Evolutionary conservation across 2,888 invertebrate species (phyloP), one percentile per base, ranked within the genome.

Genomic region (Drosophila paracracens): DNA sequence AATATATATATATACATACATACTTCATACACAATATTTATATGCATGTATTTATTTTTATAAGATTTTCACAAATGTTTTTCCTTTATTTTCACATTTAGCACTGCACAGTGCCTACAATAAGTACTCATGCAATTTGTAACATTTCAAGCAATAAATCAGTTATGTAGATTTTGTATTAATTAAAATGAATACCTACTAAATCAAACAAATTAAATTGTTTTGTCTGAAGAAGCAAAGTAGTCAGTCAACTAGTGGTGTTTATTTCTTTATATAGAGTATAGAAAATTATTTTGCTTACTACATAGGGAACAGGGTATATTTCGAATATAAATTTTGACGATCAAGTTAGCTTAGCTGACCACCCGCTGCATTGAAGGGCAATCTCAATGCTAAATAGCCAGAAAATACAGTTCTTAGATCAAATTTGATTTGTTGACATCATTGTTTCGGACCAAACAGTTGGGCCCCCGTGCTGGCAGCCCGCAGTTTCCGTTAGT

Each of bases 401-500:
- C 58, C 50, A 7, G 18, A 64, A 48, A 59, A 77, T 54, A 56
- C n/a, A 13, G 29, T 70, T 73, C 48, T 70, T 46, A 52, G 62
- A 51, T 62, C 65, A 77, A 66, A 64, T 56, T 70, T 75, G 66
- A 66, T 82, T 77, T 76, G 85, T 82, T 83, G 83, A 80, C 83
- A 83, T 83, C 80, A 83, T 82, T 61, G 65, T 60, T 51, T 62
- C 58, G 48, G 74, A 56, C 67, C 74, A 72, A 83, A 74, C 74
- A 29, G 43, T 56, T 33, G 4, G 57, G 66, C 59, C 25, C 61
- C 66, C 53, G 70, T 54, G 62, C 61, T 71, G 80, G 69, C 69
- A 64, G 79, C 82, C 84, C 86, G 82, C 84, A 88, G 80, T 89
- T 86, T 85, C 86, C 82, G 88, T 57, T 63, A 54, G 53, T 60